A percentile compares a stretch with the other conserved stretches of the same genome.
phyloP scores from a whole-genome alignment of 2,797 vertebrate genomes.

The Austrolebias charrua region DNA sequence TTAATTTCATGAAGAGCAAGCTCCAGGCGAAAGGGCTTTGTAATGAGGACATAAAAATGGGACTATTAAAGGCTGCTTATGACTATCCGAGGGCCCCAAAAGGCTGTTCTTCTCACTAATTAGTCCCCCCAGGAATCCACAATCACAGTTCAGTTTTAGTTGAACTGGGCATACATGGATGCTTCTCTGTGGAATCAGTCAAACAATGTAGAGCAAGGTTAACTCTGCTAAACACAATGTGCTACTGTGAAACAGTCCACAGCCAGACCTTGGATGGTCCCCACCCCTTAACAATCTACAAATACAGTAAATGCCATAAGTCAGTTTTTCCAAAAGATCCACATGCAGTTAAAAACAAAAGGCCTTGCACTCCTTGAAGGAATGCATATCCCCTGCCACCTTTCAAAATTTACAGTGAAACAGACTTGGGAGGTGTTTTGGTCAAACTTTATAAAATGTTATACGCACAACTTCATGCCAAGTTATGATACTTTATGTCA shows the following conservation, averaged over 20 bases:
- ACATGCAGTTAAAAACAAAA: too few relatives aligned
- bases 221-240: constrained; percentile 25
- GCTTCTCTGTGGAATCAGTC: constrained; percentile 47
- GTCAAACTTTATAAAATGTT: too few relatives aligned
- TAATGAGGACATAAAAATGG: constrained; percentile 71
- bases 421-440: too few relatives aligned
- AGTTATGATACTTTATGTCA: too few relatives aligned
- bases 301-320: too few relatives aligned
- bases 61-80: constrained; percentile 61
- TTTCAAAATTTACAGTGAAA: too few relatives aligned
- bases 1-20: constrained; percentile 29
- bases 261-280: background rate
- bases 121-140: constrained; percentile 71
- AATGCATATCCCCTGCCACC: too few relatives aligned
- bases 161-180: constrained; percentile 33
- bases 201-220: constrained; percentile 37
- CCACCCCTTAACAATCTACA: background rate
- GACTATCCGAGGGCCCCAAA: constrained; percentile 68
- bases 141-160: constrained; percentile 49
- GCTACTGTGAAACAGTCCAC: constrained; percentile 14
- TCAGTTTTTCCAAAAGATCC: too few relatives aligned
- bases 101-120: constrained; percentile 74
- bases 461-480: too few relatives aligned
- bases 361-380: too few relatives aligned
- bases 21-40: constrained; percentile 27